A percentile compares a stretch with the other conserved stretches of the same genome.
Evolutionary conservation across 1,140 invertebrate species (phyloP).

Genomic region (Eueides isabella): DNA sequence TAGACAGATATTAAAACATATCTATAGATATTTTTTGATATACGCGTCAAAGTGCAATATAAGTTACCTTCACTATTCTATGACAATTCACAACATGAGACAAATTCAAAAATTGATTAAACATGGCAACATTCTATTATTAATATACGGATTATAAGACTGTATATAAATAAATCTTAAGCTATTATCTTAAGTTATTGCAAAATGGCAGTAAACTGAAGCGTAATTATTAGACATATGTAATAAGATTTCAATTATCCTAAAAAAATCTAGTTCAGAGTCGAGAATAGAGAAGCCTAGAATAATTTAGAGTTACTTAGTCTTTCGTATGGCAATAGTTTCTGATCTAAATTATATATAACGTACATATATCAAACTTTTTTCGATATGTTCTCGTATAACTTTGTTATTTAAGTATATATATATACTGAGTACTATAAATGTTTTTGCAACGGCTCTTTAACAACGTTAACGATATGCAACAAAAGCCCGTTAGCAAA

Average conservation of each 20-base stretch:
- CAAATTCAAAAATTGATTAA: slow-evolving; percentile 43
- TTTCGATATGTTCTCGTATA: slow-evolving; percentile 10
- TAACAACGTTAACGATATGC: neutral
- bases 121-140: slow-evolving; percentile 40
- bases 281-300: neutral
- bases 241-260: slow-evolving; percentile 15
- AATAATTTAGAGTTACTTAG: neutral
- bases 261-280: neutral
- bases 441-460: neutral
- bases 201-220: slow-evolving; percentile 48
- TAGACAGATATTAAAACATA: neutral
- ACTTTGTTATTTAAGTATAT: neutral
- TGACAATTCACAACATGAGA: slow-evolving; percentile 52
- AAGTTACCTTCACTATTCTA: slow-evolving; percentile 45
- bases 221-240: slow-evolving; percentile 33
- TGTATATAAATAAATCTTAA: slow-evolving; percentile 37
- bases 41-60: slow-evolving; percentile 19
- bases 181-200: slow-evolving; percentile 37
- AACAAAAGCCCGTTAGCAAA: slow-evolving; percentile 16
- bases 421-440: neutral
- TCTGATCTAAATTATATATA: neutral
- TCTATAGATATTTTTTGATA: neutral
- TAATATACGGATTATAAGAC: slow-evolving; percentile 40
- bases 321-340: neutral
- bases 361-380: neutral